Evolutionary conservation across 2,888 invertebrate species (phyloP), one percentile per base, ranked within the genome.

Genomic region (Plebejus anna): DNA sequence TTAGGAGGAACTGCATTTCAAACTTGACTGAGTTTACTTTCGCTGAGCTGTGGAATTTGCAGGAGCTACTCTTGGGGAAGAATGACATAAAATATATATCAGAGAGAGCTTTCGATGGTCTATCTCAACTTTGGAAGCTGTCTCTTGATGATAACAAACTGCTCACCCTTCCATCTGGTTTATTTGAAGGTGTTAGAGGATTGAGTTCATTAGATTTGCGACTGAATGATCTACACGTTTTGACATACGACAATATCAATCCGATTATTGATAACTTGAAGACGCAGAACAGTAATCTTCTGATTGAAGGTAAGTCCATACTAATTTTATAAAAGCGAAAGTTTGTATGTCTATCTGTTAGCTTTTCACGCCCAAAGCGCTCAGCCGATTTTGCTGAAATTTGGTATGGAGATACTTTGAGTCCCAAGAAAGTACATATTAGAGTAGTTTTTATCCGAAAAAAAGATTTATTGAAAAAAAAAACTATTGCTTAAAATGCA

Each of bases 11-110:
- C 87, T 95, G 95, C 84, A 95, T 98, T 83, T 95, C 96, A 82
- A 96, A 96, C 91, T 95, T 98, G 83, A 97, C 96, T 3, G 97
- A 97, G 82, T 95, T 96, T 79, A 97, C 96, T 59, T 97, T 98
- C 88, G 95, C 96, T 1, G 97, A 97, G 86, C 91, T 97, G 87
- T 96, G 96, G 93, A 96, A 96, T 83, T 90, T 97, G 59, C 95
- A 95, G 77, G 96, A 96, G 84, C 89, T 97, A 83, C 94, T 96
- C 70, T 89, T 97, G 83, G 96, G 96, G 83, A 95, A 96, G 84
- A 96, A 96, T 86, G 94, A 95, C 81, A 94, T 96, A 84, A 95
- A 96, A 89, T 95, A 95, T 84, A 96, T 98, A 82, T 96, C 96
- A 13, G 96, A 96, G 83, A 95, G 96, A 78, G 97, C 97, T 32